A percentile compares a stretch with the other conserved stretches of the same genome.
Conservation (phyloP, 2,888 invertebrate genomes). For the Stegana nigrithorax region DNA sequence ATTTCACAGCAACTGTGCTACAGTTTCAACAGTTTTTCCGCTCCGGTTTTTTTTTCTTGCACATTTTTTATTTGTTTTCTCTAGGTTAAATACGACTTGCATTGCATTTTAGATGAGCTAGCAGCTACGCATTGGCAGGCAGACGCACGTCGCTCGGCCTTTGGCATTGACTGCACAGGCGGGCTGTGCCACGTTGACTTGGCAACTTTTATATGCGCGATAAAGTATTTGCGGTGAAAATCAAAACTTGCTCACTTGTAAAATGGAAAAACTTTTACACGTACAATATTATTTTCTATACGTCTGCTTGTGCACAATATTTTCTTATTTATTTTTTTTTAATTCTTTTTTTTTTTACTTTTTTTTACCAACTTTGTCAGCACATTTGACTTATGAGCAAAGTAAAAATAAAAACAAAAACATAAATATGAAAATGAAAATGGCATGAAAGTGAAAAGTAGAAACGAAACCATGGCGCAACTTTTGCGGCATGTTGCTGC, state of each 20-base stretch:
- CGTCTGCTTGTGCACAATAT: neutral
- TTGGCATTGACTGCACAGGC: neutral
- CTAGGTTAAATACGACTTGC: neutral
- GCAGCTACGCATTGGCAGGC: too few species aligned
- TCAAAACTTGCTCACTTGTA: constrained; percentile 9
- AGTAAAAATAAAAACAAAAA: too few species aligned
- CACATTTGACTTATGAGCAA: too few species aligned
- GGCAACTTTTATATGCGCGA: constrained; percentile 9
- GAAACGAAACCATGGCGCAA: too few species aligned
- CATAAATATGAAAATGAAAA: too few species aligned
- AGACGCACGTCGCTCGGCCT: neutral
- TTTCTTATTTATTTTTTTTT: neutral
- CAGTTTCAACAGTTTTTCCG: too few species aligned
- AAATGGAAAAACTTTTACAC: constrained; percentile 60
- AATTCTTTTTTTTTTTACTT: neutral
- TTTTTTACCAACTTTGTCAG: neutral
- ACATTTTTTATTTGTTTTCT: neutral
- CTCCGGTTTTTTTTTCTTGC: too few species aligned
- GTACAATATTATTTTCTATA: constrained; percentile 49
- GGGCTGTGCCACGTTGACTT: neutral
- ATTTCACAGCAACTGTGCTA: neutral
- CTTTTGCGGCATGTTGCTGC: too few species aligned
- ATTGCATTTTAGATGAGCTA: constrained; percentile 18
- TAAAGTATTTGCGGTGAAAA: constrained; percentile 23
- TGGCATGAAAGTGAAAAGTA: too few species aligned